Evolutionary conservation across 2,888 invertebrate species (phyloP), one percentile per base, ranked within the genome.

Genomic region (Drosophila kambysellisi): DNA sequence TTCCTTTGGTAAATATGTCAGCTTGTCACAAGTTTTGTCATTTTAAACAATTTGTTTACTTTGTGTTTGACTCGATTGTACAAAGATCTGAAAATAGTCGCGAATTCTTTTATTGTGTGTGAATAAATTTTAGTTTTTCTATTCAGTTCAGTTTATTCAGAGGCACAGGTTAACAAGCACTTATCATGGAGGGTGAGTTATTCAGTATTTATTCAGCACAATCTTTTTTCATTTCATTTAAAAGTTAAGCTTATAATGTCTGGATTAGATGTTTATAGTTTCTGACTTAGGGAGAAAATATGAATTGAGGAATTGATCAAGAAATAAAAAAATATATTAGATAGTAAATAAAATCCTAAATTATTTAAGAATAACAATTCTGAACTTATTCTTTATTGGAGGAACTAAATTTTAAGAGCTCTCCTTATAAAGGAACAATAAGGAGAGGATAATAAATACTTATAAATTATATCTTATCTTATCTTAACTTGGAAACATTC

Each of bases 151-250:
- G 29, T 32, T 25, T n/a, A 3, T 5, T 30, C 48, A 46, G 17
- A 5, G 30, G 17, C 5, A 33, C 8, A 15, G 25, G 25, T 12
- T 25, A 43, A 43, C 33, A 32, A 41, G 29, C 7, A 17, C 30
- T 48, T 9, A 37, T 12, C 8, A 80, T 76, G 76, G 76, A 76
- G 6, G 76, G 76, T 76, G 35, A 76, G 76, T 68, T 8, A 12
- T 37, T 17, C 2, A 12, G 20, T 48, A 25, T 15, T 25, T 29
- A n/a, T 2, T n/a, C 9, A n/a, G 15, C 37, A 4, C 4, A 9
- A 41, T 41, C 8, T 0, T 9, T 9, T n/a, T 41, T 20, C 20
- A n/a, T 43, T 46, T 12, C 0, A 46, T 0, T 25, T 3, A 3
- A 6, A 25, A 25, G 25, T 4, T 20, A 25, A 29, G 4, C 15